phyloP scores from a whole-genome alignment of 2,888 invertebrate species.

The Subacronicta megacephala region DNA sequence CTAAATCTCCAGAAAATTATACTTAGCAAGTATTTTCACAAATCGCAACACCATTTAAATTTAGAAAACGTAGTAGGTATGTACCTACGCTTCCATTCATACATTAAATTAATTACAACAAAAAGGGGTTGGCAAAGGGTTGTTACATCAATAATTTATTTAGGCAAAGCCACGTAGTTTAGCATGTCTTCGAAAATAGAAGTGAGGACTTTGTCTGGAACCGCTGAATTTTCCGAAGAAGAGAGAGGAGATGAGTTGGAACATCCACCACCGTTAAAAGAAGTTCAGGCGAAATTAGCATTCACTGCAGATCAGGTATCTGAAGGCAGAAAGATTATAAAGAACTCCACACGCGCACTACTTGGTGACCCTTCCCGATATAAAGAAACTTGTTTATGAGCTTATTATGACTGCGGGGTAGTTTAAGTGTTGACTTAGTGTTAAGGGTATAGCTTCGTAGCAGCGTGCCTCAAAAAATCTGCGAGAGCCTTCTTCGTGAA shows the following conservation, averaged over 20 bases:
- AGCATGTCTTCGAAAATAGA: constrained; percentile 59
- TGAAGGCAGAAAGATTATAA: neutral
- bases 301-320: constrained; percentile 75
- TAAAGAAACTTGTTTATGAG: no score
- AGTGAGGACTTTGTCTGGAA: constrained; percentile 65
- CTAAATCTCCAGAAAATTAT: no score
- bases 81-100: neutral
- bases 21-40: neutral
- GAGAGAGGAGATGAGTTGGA: constrained; percentile 48
- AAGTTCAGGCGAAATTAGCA: constrained; percentile 69
- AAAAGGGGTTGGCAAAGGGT: constrained; percentile 13
- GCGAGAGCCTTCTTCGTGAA: no score
- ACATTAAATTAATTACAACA: neutral
- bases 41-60: constrained; percentile 9
- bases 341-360: no score
- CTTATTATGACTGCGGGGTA: no score
- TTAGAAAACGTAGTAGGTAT: neutral
- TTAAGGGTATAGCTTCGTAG: no score
- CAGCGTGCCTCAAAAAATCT: no score
- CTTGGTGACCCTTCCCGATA: no score
- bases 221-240: constrained; percentile 62
- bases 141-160: constrained; percentile 25
- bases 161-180: constrained; percentile 37
- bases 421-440: no score
- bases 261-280: constrained; percentile 45